A percentile compares a stretch with the other conserved stretches of the same genome.
These are phyloP conservation scores for Catostomus latipinnis DNA, from an alignment of 2,797 vertebrate genomes.

Conservation along the genomic window DNA sequence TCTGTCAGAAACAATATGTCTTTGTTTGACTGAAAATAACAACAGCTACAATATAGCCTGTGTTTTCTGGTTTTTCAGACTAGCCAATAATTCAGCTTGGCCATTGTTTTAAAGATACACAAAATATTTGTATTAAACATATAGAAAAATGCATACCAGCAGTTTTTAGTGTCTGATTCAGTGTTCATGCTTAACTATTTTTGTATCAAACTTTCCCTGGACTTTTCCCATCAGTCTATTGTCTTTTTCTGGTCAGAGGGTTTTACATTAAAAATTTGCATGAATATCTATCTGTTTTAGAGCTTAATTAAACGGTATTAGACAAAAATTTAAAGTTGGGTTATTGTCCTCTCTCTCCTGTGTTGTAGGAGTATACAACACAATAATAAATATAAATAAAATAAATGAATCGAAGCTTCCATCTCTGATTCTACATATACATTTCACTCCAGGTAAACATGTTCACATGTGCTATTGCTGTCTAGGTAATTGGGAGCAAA, in stretches of 20 bases:
- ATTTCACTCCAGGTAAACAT: not conserved
- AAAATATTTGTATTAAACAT: not conserved
- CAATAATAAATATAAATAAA: not conserved
- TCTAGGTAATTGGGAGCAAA: not conserved
- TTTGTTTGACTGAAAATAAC: constrained; percentile 19
- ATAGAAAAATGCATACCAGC: not conserved
- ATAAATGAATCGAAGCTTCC: not conserved
- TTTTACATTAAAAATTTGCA: not conserved
- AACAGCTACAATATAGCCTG: constrained; percentile 1
- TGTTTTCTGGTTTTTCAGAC: not conserved
- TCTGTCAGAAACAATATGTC: constrained; percentile 33
- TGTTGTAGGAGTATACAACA: not conserved
- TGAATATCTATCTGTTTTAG: not conserved
- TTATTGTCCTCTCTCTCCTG: not conserved
- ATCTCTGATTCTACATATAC: not conserved
- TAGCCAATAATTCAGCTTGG: not conserved
- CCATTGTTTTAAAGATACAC: not conserved
- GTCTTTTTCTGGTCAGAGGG: not conserved
- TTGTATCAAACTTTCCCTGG: not conserved
- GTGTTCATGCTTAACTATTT: constrained; percentile 5
- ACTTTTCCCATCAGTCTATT: not conserved
- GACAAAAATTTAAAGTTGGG: not conserved
- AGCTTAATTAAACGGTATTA: not conserved
- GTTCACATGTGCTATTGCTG: not conserved
- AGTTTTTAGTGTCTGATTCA: constrained; percentile 22